phyloP scores from a whole-genome alignment of 2,888 invertebrate species.

The Andrena chrysosceles region DNA sequence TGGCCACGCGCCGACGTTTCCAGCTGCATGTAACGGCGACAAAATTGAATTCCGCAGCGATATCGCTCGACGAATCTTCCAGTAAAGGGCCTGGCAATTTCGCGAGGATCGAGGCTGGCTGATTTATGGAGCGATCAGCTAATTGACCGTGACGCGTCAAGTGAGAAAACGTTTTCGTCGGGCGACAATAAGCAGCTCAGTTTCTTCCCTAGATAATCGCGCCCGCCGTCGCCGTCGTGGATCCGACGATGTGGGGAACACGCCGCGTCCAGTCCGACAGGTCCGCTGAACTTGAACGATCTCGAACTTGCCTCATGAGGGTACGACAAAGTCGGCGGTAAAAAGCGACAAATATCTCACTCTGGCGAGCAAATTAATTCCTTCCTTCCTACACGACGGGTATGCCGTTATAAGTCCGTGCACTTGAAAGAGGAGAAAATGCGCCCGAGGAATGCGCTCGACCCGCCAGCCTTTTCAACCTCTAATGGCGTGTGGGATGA shows the following conservation, averaged over 20 bases:
- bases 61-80: not conserved
- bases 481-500: conserved; percentile 12
- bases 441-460: conserved; percentile 13
- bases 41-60: not conserved
- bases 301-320: conserved; percentile 40
- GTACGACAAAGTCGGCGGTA: not conserved
- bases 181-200: not conserved
- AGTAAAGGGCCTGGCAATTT: not conserved
- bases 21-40: not conserved
- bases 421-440: conserved; percentile 38
- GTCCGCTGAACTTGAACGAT: conserved; percentile 31
- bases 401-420: conserved; percentile 2
- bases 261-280: conserved; percentile 6
- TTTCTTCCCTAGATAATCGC: conserved; percentile 9
- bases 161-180: not conserved
- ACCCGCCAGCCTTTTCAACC: conserved; percentile 7
- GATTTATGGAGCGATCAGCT: conserved; percentile 26
- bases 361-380: conserved; percentile 46
- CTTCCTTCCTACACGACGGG: conserved; percentile 22
- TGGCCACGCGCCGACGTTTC: not conserved
- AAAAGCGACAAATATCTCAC: conserved; percentile 35
- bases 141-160: not conserved
- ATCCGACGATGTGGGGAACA: not conserved
- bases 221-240: not conserved
- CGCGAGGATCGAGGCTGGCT: not conserved